Conservation (phyloP, 1,140 invertebrate genomes). For the Theocolax elegans region DNA sequence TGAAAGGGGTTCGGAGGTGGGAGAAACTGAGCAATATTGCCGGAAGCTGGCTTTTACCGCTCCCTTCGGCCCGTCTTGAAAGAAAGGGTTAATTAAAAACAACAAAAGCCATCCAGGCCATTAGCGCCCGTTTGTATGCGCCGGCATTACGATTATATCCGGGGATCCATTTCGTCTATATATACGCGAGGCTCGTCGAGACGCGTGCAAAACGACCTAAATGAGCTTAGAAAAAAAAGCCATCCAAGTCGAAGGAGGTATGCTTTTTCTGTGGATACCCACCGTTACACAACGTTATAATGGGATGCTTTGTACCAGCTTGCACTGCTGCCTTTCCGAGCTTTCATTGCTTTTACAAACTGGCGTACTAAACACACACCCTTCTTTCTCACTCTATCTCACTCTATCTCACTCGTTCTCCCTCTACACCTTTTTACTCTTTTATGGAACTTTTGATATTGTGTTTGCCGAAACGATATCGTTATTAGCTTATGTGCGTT, state of each 20-base stretch:
- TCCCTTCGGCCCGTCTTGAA: constrained; percentile 55
- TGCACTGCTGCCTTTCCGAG: not conserved
- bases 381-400: too few species aligned
- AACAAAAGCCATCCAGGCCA: constrained; percentile 67
- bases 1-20: constrained; percentile 35
- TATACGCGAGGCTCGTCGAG: constrained; percentile 7
- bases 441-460: not conserved
- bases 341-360: too few species aligned
- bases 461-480: not conserved
- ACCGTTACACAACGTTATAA: not conserved
- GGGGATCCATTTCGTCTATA: constrained; percentile 42
- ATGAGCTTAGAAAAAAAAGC: constrained; percentile 47
- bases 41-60: not conserved
- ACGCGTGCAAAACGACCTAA: constrained; percentile 46
- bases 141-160: constrained; percentile 61
- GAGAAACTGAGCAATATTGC: constrained; percentile 22
- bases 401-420: too few species aligned
- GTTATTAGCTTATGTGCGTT: not conserved
- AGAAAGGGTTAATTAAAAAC: constrained; percentile 70
- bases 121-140: constrained; percentile 69
- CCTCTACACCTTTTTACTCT: not conserved
- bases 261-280: not conserved
- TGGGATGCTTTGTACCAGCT: constrained; percentile 14
- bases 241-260: not conserved
- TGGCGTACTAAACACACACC: too few species aligned